These are phyloP conservation scores for Gastrophysa polygoni DNA, from an alignment of 2,888 invertebrate species.

Conservation along the genomic window DNA sequence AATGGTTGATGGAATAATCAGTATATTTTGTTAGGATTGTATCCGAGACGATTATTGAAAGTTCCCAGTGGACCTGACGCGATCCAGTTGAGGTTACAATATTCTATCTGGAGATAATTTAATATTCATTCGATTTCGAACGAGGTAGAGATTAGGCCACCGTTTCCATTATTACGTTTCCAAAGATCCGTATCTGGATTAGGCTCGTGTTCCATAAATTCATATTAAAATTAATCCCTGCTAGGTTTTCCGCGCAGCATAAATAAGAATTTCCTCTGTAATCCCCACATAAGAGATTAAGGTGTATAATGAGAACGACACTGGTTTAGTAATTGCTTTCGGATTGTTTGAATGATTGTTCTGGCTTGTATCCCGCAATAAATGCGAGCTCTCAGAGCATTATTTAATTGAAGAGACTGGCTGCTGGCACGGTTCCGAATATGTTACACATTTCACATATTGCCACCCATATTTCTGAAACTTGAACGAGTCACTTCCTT, in stretches of 20 bases:
- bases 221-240: constrained; percentile 48
- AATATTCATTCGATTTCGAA: constrained; percentile 46
- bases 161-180: constrained; percentile 25
- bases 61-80: constrained; percentile 31
- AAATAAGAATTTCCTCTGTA: constrained; percentile 46
- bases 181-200: constrained; percentile 41
- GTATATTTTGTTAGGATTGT: constrained; percentile 11
- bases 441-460: neutral
- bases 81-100: constrained; percentile 36
- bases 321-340: constrained; percentile 39
- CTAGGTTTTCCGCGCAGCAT: constrained; percentile 32
- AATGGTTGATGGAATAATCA: too few relatives aligned
- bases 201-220: constrained; percentile 47
- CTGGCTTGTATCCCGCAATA: constrained; percentile 1
- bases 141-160: constrained; percentile 27
- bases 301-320: constrained; percentile 44
- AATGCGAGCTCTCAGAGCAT: neutral
- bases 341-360: constrained; percentile 39
- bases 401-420: neutral
- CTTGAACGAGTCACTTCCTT: constrained; percentile 11
- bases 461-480: constrained; percentile 8
- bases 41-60: constrained; percentile 30
- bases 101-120: constrained; percentile 35
- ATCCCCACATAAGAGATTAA: constrained; percentile 45
- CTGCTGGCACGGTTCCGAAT: neutral